Percentiles rank a stretch among this genome's conserved stretches.
phyloP scores from a whole-genome alignment of 2,113 vertebrate genomes.

The Synodontis membranacea region DNA sequence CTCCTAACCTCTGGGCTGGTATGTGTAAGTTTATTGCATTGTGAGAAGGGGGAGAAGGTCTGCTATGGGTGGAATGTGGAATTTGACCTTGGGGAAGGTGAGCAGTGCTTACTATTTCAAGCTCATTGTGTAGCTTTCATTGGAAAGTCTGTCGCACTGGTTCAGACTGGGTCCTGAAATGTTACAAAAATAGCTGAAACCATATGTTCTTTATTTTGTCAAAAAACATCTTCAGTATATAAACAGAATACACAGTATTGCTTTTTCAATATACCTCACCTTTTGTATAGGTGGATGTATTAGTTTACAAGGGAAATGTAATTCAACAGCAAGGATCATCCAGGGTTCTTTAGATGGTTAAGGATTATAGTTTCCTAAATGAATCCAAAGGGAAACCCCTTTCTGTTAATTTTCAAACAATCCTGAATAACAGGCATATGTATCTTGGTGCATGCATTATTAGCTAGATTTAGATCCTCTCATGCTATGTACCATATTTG shows the following conservation, averaged over 20 bases:
- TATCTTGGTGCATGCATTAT: neutral
- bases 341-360: neutral
- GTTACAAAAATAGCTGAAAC: neutral
- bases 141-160: neutral
- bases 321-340: neutral
- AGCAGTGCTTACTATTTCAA: conserved; percentile 36
- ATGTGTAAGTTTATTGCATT: conserved; percentile 38
- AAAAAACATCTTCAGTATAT: neutral
- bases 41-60: neutral
- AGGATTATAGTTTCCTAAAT: neutral
- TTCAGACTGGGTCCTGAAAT: neutral
- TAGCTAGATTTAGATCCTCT: too few species aligned
- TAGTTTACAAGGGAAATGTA: neutral
- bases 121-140: neutral
- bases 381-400: neutral
- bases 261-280: neutral
- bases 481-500: too few species aligned
- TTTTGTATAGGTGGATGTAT: neutral
- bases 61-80: conserved; percentile 48
- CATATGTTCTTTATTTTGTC: neutral
- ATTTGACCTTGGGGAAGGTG: conserved; percentile 51
- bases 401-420: neutral
- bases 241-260: neutral
- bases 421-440: neutral
- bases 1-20: conserved; percentile 32